phyloP scores from a whole-genome alignment of 2,113 vertebrate genomes.

The Heterotilapia buettikoferi region DNA sequence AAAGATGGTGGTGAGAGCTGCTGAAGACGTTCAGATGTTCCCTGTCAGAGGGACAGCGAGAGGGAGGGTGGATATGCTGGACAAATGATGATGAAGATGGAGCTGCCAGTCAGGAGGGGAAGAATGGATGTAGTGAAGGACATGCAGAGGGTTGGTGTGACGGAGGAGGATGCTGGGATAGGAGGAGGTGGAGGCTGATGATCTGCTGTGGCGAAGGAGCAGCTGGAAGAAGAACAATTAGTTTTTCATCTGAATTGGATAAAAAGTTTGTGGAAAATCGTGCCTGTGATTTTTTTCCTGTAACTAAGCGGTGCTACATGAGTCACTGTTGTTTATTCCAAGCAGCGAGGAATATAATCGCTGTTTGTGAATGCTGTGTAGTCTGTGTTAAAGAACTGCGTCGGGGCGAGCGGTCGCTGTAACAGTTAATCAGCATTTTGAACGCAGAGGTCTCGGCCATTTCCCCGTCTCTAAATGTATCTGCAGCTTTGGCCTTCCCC shows the following conservation, averaged over 20 bases:
- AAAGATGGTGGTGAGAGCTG: neutral
- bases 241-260: neutral
- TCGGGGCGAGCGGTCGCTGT: neutral
- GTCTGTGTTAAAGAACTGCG: neutral
- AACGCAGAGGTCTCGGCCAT: neutral
- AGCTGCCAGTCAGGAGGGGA: neutral
- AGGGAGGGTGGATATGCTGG: neutral
- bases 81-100: neutral
- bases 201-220: neutral
- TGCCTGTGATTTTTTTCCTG: neutral
- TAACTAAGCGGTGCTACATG: neutral
- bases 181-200: neutral
- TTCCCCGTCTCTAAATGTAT: neutral
- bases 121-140: accelerated
- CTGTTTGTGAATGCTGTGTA: neutral
- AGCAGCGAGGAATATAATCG: neutral
- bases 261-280: neutral
- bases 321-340: neutral
- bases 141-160: neutral
- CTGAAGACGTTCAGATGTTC: neutral
- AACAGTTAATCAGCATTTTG: neutral
- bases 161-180: neutral
- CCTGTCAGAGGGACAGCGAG: neutral
- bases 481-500: neutral
- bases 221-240: neutral